Evolutionary conservation across 2,888 invertebrate genomes (phyloP), one percentile per base, ranked within the genome.

Genomic region (Meganola albula): DNA sequence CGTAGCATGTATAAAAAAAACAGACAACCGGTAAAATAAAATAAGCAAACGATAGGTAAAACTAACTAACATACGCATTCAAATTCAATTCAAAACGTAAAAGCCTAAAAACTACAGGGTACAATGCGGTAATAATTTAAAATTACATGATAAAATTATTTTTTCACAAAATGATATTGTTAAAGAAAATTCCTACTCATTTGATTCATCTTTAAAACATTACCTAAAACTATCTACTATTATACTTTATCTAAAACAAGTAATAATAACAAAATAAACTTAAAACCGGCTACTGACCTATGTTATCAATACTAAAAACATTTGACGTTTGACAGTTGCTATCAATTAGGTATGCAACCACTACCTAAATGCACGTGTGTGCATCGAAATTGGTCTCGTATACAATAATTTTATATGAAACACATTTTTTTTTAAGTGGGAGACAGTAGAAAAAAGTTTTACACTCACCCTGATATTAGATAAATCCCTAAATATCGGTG

Each of bases 401-500:
- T 70, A 55, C 54, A 42, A 44, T 39, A 69, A 58, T 74, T 48
- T 40, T 80, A 58, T 64, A 76, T 76, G 69, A 80, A 79, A 74
- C 49, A 44, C 22, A 24, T 29, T 22, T 24, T 50, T 48, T 44
- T 56, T 63, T 59, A 52, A 41, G 37, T 32, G 41, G 28, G 34
- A 39, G 46, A 57, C 31, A 25, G 45, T 38, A 40, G 39, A 43
- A 58, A 54, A 53, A 46, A 32, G 50, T 54, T 33, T 38, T 21
- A 53, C 49, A 82, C 86, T 74, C 56, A 87, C 86, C 72, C 74
- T 79, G 67, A 64, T 84, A 78, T 83, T 78, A 53, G 77, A 77
- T 55, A 84, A 77, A 74, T 80, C 79, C 70, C 74, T 82, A 65
- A 80, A 78, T 72, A 84, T 66, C 54, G 85, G 74, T 56, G 83